Evolutionary conservation across 1,140 invertebrate species (phyloP), one percentile per base, ranked within the genome.

Genomic region (Cylas formicarius): DNA sequence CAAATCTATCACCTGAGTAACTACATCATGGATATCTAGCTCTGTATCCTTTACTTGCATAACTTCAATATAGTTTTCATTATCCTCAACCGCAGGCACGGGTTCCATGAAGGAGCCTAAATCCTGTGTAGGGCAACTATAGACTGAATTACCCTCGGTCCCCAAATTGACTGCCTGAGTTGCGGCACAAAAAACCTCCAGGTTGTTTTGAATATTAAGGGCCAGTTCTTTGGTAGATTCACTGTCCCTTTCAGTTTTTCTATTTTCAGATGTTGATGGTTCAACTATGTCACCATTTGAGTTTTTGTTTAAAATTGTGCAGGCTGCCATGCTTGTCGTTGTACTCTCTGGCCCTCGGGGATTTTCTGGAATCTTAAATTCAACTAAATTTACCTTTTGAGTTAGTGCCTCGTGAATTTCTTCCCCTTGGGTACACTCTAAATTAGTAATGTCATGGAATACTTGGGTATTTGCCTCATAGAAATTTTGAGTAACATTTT

Each of bases 381-480:
- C 28, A 19, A 14, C 4, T 11, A 33, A 40, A 22, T 10, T 10
- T 13, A 42, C 17, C 11, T 14, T 27, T 18, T 40, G 38, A 13
- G 38, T 50, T 13, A 11, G 13, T 23, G 35, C 42, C 26, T 50
- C 36, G 28, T 51, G 31, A 32, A 51, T 51, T 17, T 31, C 27
- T 16, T 34, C 32, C 8, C 31, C 11, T 47, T 50, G 44, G 26
- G 49, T 51, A 18, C n/a, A n/a, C 8, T 38, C 34, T 28, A 24
- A 24, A 34, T 44, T 19, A 29, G 18, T 39, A 17, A 11, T 21
- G 13, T 44, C 40, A n/a, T 23, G 10, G 28, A 14, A 13, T 42
- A 47, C 33, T 48, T 58, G 52, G 14, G 54, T 54, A 18, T 36
- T 32, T 21, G 28, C 11, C 10, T 19, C 35, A 44, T 56, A 56